Evolutionary conservation across 2,888 invertebrate genomes (phyloP).

Genomic region (Herminia tarsipennalis): DNA sequence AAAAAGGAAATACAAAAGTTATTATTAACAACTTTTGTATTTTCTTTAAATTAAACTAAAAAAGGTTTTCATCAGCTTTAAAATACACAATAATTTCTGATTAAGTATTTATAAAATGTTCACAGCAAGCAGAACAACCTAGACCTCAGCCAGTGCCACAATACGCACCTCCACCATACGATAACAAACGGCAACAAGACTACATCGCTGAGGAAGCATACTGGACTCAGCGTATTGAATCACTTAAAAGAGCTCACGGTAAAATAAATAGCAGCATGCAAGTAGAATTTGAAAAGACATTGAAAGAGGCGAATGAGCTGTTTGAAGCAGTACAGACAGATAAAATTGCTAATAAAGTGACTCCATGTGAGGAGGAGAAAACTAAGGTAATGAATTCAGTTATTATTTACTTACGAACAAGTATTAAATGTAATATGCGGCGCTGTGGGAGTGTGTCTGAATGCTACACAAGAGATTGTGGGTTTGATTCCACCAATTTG

Average conservation of each 20-base stretch:
- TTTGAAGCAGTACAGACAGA: constrained; percentile 67
- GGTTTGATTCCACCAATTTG: no score
- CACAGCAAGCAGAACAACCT: constrained; percentile 68
- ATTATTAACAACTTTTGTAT: no score
- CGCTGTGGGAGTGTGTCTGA: no score
- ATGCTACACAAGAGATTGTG: no score
- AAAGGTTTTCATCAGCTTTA: no score
- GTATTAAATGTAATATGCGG: no score
- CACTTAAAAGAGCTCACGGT: constrained; percentile 73
- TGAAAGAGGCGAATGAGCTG: constrained; percentile 75
- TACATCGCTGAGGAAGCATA: constrained; percentile 75
- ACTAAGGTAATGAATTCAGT: constrained; percentile 70
- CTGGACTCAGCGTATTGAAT: constrained; percentile 76
- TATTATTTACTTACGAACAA: no score
- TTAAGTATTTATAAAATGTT: constrained; percentile 34
- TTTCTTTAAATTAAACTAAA: no score
- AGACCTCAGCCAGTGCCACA: constrained; percentile 51
- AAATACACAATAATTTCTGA: no score
- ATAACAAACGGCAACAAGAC: constrained; percentile 62
- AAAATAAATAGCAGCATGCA: constrained; percentile 76
- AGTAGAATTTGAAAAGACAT: constrained; percentile 73
- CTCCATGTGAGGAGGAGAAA: constrained; percentile 80
- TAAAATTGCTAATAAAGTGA: constrained; percentile 66
- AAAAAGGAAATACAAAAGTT: no score
- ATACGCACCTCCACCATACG: constrained; percentile 62